Percentiles rank a stretch among this genome's conserved stretches.
Evolutionary conservation across 2,797 vertebrate genomes (phyloP).

Genomic region (Brotula barbata): DNA sequence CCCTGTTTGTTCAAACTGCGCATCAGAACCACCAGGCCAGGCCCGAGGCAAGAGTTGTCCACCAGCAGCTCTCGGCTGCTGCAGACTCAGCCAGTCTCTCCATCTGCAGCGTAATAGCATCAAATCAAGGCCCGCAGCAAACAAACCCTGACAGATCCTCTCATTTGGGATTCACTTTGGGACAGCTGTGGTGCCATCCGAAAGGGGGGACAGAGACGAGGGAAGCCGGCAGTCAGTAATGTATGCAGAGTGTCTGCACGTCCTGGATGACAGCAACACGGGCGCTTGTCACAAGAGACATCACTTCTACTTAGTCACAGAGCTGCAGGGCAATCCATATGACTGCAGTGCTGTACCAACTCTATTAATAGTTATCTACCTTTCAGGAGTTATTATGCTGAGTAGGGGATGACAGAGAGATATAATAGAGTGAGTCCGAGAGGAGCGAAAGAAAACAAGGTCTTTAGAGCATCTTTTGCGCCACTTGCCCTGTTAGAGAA

Average conservation of each 20-base stretch:
- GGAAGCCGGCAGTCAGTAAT: conserved; percentile 70
- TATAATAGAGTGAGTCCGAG: conserved; percentile 70
- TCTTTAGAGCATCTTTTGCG: conserved; percentile 58
- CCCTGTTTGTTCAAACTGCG: conserved; percentile 64
- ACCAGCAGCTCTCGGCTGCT: conserved; percentile 60
- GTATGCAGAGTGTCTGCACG: conserved; percentile 76
- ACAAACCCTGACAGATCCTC: conserved; percentile 77
- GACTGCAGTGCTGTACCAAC: conserved; percentile 76
- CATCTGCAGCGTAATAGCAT: conserved; percentile 72
- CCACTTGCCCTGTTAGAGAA: conserved; percentile 44
- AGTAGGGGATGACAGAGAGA: conserved; percentile 70
- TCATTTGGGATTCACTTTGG: conserved; percentile 78
- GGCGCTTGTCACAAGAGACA: conserved; percentile 78
- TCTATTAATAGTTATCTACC: conserved; percentile 83
- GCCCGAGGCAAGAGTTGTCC: conserved; percentile 65
- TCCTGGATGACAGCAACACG: conserved; percentile 78
- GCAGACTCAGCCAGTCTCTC: conserved; percentile 54
- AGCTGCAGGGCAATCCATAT: conserved; percentile 74
- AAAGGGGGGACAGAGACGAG: conserved; percentile 54
- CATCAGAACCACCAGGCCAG: conserved; percentile 53
- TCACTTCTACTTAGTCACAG: conserved; percentile 81
- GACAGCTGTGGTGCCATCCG: conserved; percentile 76
- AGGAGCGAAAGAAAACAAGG: conserved; percentile 53
- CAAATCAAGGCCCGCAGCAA: conserved; percentile 75
- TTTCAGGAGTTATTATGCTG: conserved; percentile 81